Conservation (phyloP, 2,113 vertebrate species). For the Motacilla tschutschensis region DNA sequence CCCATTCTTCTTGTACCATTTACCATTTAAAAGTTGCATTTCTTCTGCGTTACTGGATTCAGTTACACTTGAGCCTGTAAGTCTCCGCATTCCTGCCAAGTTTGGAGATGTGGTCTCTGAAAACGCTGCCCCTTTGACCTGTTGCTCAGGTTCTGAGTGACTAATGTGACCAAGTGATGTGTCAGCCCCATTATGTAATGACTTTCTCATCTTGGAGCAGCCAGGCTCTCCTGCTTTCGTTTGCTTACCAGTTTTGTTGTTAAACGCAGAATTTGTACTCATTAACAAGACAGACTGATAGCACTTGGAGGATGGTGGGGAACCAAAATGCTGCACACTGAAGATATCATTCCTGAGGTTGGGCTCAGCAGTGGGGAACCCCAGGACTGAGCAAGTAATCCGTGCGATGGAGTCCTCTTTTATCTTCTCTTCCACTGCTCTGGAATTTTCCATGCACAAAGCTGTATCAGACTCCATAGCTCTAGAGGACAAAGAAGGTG, state of each 20-base stretch:
- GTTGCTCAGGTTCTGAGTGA: constrained; percentile 67
- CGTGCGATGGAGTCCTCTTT: constrained; percentile 73
- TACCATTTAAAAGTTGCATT: constrained; percentile 57
- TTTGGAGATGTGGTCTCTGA: constrained; percentile 38
- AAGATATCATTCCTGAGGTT: constrained; percentile 69
- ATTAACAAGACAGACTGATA: constrained; percentile 76
- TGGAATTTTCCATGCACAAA: constrained; percentile 69
- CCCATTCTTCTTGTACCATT: constrained; percentile 65
- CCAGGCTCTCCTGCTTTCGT: constrained; percentile 46
- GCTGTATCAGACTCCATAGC: constrained; percentile 77
- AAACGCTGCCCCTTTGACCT: constrained; percentile 67
- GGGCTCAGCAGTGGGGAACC: constrained; percentile 72
- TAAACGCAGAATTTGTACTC: constrained; percentile 70
- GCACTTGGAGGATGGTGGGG: constrained; percentile 69
- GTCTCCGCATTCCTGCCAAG: constrained; percentile 55
- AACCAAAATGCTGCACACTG: constrained; percentile 69
- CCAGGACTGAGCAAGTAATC: constrained; percentile 77
- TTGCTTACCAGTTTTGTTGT: constrained; percentile 64
- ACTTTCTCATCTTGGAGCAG: constrained; percentile 68
- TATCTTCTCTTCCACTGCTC: constrained; percentile 76
- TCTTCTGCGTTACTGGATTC: constrained; percentile 59
- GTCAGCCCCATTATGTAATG: constrained; percentile 63
- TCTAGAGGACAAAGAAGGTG: constrained; percentile 75
- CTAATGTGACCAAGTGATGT: constrained; percentile 64
- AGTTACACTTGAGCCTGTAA: constrained; percentile 53